phyloP scores from a whole-genome alignment of 2,113 vertebrate genomes.

The Plectropomus leopardus region DNA sequence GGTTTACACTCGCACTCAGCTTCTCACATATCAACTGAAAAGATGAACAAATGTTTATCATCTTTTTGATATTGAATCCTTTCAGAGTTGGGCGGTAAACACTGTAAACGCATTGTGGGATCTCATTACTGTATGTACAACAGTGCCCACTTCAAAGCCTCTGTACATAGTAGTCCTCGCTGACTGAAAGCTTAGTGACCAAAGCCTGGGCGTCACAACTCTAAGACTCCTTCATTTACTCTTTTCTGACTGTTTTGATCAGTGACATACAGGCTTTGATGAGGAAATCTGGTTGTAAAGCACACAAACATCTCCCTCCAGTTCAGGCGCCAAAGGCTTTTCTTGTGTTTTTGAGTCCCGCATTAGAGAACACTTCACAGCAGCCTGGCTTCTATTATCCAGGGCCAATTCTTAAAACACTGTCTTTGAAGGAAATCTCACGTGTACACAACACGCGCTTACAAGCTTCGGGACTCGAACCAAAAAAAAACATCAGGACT shows the following conservation, averaged over 20 bases:
- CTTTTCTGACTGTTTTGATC: slow-evolving; percentile 59
- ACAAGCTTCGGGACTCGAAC: neutral
- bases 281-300: slow-evolving; percentile 59
- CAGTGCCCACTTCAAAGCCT: slow-evolving; percentile 64
- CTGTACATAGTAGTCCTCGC: slow-evolving; percentile 32
- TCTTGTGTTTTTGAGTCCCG: slow-evolving; percentile 59
- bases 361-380: slow-evolving; percentile 61
- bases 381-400: slow-evolving; percentile 63
- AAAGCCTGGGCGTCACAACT: slow-evolving; percentile 55
- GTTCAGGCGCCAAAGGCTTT: slow-evolving; percentile 48
- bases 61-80: slow-evolving; percentile 41
- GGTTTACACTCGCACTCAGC: neutral
- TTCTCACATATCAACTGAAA: neutral
- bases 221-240: slow-evolving; percentile 53
- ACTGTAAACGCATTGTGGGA: slow-evolving; percentile 19
- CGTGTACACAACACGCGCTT: neutral
- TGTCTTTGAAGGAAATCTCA: slow-evolving; percentile 29
- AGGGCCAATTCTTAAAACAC: slow-evolving; percentile 21
- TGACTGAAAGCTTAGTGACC: slow-evolving; percentile 45
- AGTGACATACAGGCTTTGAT: slow-evolving; percentile 62
- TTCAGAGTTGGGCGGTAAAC: slow-evolving; percentile 28
- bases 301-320: slow-evolving; percentile 64
- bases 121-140: slow-evolving; percentile 17
- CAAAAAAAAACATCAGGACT: neutral
- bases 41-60: slow-evolving; percentile 5